Base-by-base conservation (phyloP, 2,113 vertebrate species). In the Struthio camelus region DNA sequence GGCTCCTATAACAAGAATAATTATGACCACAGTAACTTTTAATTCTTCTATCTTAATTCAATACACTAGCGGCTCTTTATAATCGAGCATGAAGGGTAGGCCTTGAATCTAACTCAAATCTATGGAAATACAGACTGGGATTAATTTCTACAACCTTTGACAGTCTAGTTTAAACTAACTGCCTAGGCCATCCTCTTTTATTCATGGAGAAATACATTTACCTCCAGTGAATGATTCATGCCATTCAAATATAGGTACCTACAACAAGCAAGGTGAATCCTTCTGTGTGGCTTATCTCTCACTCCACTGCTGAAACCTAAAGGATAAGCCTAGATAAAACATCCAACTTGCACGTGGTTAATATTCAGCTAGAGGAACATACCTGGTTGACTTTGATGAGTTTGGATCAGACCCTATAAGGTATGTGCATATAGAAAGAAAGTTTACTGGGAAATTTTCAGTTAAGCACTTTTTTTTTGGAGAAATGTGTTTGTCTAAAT, bases 271-370 rank as follows among this genome's bases (percentile, higher is more conserved):
- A 32, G 38, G 11, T 53, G 17, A 78, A 8, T 53, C 44, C 40
- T 8, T 34, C 13, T 0, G 1, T 24, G 4, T 6, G 12, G 50
- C 1, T 82, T 32, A 66, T 50, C 8, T 51, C 67, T 58, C 67
- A 23, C 54, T 58, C 59, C 44, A 34, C 12, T 80, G 10, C 16
- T 78, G n/a, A 22, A 66, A 36, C 34, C 19, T 40, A n/a, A 46
- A 80, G 61, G 14, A 28, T 86, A 71, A 88, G 24, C 18, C 58
- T 32, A 48, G 34, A 20, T 65, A 70, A 69, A 78, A 28, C 23
- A 77, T 58, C 58, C 85, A 85, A 4, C 23, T 46, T 0, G 0
- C 14, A 54, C 34, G 4, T 7, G 10, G 23, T 15, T 67, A n/a
- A 25, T 30, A 15, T 6, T 75, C 75, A 14, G 2, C 78, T 65